Evolutionary conservation across 2,113 vertebrate species (phyloP).

Genomic region (Ariopsis seemanni): DNA sequence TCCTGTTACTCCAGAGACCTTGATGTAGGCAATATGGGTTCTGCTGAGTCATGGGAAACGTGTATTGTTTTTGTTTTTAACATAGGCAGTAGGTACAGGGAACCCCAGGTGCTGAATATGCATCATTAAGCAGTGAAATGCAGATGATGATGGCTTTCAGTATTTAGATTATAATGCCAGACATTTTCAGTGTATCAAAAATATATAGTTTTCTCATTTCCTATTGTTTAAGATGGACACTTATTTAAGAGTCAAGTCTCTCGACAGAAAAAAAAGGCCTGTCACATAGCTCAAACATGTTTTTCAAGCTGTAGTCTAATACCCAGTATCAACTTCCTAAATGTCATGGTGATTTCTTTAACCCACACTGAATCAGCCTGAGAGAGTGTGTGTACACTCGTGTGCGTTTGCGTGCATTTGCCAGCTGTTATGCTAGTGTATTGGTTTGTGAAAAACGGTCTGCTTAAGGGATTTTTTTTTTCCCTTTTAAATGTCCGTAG

Average conservation of each 20-base stretch:
- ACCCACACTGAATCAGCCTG: neutral
- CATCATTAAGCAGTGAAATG: neutral
- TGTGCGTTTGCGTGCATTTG: neutral
- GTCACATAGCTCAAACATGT: neutral
- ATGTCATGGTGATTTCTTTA: neutral
- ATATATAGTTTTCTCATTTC: neutral
- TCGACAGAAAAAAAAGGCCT: neutral
- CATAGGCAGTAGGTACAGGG: neutral
- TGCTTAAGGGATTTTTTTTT: neutral
- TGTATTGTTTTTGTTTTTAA: conserved; percentile 17
- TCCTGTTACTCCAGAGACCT: conserved; percentile 32
- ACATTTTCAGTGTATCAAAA: neutral
- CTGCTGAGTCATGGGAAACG: conserved; percentile 49
- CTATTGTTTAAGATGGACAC: neutral
- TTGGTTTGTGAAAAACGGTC: neutral
- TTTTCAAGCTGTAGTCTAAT: neutral
- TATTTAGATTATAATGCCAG: neutral
- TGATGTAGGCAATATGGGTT: conserved; percentile 28
- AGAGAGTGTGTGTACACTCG: neutral
- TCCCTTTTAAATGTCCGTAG: too few species aligned
- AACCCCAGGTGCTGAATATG: neutral
- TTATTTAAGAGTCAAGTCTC: neutral
- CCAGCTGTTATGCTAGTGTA: neutral
- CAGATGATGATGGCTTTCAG: neutral
- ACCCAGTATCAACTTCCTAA: neutral